Evolutionary conservation across 2,888 invertebrate species (phyloP), one percentile per base, ranked within the genome.

Genomic region (Oligia fasciuncula): DNA sequence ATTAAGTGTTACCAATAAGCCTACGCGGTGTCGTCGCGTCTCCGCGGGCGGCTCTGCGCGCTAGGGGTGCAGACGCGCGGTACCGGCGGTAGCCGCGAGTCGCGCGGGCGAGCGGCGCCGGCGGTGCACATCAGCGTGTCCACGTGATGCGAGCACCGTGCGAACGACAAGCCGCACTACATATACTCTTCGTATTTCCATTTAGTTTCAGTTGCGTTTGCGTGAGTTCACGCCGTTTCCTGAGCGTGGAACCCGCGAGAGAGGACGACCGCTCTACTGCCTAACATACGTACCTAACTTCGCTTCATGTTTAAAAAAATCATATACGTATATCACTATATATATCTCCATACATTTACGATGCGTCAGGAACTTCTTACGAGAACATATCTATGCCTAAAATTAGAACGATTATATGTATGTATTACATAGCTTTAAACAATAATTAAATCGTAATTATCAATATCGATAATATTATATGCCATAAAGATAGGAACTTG

Each of bases 401-500:
- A 96, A 96, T 96, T 97, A 97, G 96, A 97, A 96, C 96, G 97
- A 97, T 97, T 97, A 97, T 97, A 97, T 96, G 97, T 97, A 97
- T 97, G 97, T 97, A 97, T 97, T 97, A 97, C 97, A 97, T 97
- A 97, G 97, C 97, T 97, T 97, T 97, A 97, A 97, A 97, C 97
- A 97, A 97, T 97, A 96, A 97, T 97, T 97, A 97, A 97, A 97
- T 96, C 96, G 97, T 97, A 97, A 97, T 97, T 97, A 97, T 96
- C 97, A 97, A 96, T 97, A 97, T 96, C 96, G 97, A 97, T 97
- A 97, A 97, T 97, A 97, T 97, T 97, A 97, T 97, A 97, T 97
- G 97, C 97, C 97, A 97, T 97, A 97, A 97, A 97, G 97, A 97
- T 97, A 97, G 97, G 97, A 97, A 97, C 97, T 97, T 97, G 97